Base-by-base conservation (phyloP, 2,113 vertebrate species). In the Corvus cornix region DNA sequence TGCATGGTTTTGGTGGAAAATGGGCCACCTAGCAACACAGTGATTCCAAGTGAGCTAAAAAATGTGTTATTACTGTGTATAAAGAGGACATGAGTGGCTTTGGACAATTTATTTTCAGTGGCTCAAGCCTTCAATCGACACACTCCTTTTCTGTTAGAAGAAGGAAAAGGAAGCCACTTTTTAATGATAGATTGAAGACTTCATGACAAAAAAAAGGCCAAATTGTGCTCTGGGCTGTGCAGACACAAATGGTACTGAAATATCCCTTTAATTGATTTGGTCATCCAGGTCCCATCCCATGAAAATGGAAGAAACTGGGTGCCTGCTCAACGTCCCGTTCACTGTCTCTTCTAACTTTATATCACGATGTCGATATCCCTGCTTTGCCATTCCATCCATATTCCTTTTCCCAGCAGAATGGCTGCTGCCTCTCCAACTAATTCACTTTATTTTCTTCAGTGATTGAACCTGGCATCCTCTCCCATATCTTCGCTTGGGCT, bases 371-470 rank as follows among this genome's bases (percentile, higher is more conserved):
- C 41, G 10, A 80, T 70, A 68, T 84, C 64, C 92, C 83, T 94
- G 88, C 72, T 95, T 94, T 53, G 21, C 44, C 19, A 70, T 89
- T 94, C 52, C 14, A n/a, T 49, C 55, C 55, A 14, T 23, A 2
- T 9, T 58, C 85, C 69, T 84, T 44, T 37, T 41, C 91, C 90
- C 92, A 88, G 90, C 12, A 92, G 90, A 83, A 64, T 44, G 78
- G 87, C 95, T 94, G 83, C 94, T 94, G 94, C 88, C 69, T 95
- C 80, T 93, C 26, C 21, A 94, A 77, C 75, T 96, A 80, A n/a
- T 92, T 95, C 93, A 91, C 94, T 96, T 66, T 87, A 91, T 96
- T 92, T 96, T 84, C 97, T 97, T 91, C 89, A 86, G 28, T 58
- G 82, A 73, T 41, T 90, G 46, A 92, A 89, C 91, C 89, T 85